phyloP scores from a whole-genome alignment of 2,113 vertebrate genomes.

The Pygoscelis adeliae region DNA sequence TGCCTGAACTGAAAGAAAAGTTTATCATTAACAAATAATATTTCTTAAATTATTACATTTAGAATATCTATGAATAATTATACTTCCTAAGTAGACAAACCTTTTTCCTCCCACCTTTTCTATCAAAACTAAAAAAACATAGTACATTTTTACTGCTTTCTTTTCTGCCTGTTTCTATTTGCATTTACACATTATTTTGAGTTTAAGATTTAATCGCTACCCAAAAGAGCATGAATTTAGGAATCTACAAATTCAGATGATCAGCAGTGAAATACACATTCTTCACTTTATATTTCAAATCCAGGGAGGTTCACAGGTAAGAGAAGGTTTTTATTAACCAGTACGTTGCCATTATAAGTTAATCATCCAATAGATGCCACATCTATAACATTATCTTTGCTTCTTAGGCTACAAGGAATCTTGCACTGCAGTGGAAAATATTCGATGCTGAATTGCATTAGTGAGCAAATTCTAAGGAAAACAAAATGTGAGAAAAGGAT shows the following conservation, averaged over 20 bases:
- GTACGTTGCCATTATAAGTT: background rate
- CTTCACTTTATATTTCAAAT: background rate
- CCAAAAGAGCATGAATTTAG: background rate
- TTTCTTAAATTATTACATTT: background rate
- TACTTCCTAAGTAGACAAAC: background rate
- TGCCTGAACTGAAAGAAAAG: background rate
- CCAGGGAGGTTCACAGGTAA: background rate
- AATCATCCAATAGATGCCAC: background rate
- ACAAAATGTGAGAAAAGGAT: background rate
- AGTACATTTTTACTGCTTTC: background rate
- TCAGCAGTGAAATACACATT: background rate
- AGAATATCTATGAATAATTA: background rate
- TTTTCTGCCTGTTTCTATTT: background rate
- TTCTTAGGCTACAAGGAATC: background rate
- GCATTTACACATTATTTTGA: background rate
- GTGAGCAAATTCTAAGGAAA: background rate
- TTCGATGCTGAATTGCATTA: background rate
- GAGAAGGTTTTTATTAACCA: background rate
- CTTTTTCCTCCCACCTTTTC: background rate
- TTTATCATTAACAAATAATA: background rate
- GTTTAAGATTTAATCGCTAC: background rate
- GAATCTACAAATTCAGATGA: background rate
- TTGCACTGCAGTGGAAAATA: background rate
- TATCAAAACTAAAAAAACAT: background rate
- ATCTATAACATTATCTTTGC: background rate